Conservation (phyloP, 23 tunicate species). For the Halocynthia aurantium region DNA sequence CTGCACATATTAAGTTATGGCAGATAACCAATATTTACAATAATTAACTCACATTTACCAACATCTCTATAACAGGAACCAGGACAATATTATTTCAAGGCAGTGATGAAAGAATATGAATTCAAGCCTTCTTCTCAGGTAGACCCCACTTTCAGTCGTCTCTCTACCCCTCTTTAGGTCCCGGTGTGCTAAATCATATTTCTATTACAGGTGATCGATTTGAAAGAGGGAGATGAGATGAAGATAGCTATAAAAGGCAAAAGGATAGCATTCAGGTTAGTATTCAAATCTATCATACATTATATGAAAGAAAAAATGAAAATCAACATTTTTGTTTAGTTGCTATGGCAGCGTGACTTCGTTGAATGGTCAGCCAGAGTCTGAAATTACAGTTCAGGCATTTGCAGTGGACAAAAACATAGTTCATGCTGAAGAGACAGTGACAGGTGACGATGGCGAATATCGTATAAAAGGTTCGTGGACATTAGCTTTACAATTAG, state of each 20-base stretch:
- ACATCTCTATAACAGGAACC: constrained; percentile 49
- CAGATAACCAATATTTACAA: no score
- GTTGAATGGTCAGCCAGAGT: constrained; percentile 74
- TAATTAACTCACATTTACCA: no score
- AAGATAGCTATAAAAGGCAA: constrained; percentile 53
- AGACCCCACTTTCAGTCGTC: neutral
- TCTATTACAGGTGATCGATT: constrained; percentile 53
- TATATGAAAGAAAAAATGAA: neutral
- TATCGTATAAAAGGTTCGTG: constrained; percentile 47
- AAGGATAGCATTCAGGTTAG: constrained; percentile 81
- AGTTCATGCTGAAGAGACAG: constrained; percentile 46
- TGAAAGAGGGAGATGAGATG: constrained; percentile 61
- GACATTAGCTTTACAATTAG: no score
- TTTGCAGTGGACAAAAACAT: constrained; percentile 9
- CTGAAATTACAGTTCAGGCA: constrained; percentile 40
- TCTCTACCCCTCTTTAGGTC: no score
- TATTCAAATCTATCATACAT: neutral
- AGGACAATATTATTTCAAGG: constrained; percentile 87
- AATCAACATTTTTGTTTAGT: constrained; percentile 22
- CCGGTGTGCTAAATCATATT: neutral
- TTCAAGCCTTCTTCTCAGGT: constrained; percentile 82
- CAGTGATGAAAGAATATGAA: constrained; percentile 86
- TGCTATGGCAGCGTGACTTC: constrained; percentile 70
- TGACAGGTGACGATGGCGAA: constrained; percentile 44
- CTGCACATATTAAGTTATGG: no score